These are phyloP conservation scores for Dinocampus coccinellae DNA, from an alignment of 2,888 invertebrate genomes.

Conservation along the genomic window DNA sequence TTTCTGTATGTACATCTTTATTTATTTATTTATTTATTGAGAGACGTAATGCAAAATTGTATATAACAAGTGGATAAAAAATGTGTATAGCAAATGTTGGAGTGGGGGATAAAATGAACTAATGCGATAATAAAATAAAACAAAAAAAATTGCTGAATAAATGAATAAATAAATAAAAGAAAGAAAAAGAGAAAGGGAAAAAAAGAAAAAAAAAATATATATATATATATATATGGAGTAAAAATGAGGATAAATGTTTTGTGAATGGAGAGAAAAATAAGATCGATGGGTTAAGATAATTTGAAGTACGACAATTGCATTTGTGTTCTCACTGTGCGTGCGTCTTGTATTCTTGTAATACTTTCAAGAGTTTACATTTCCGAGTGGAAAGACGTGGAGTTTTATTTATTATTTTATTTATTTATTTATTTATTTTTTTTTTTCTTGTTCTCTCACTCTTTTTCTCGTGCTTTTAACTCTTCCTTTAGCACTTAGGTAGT, in stretches of 20 bases:
- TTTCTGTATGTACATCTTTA: not conserved
- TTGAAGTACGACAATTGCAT: constrained; percentile 25
- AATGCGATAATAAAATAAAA: too few relatives aligned
- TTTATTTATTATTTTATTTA: not conserved
- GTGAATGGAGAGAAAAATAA: constrained; percentile 13
- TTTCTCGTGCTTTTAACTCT: constrained; percentile 21
- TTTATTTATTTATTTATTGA: not conserved
- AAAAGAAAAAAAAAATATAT: not conserved
- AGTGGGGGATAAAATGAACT: constrained; percentile 31
- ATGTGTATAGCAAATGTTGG: constrained; percentile 17
- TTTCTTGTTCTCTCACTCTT: not conserved
- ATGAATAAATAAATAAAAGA: constrained; percentile 24
- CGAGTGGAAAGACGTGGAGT: constrained; percentile 13
- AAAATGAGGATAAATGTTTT: too few relatives aligned
- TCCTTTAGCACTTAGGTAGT: constrained; percentile 30
- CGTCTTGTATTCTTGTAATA: not conserved
- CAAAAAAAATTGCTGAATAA: constrained; percentile 9
- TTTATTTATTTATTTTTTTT: constrained; percentile 21
- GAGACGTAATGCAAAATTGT: constrained; percentile 6
- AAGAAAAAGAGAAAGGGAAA: not conserved
- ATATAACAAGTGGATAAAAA: constrained; percentile 5
- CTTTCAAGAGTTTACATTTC: constrained; percentile 22
- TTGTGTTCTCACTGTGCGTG: not conserved
- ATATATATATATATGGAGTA: too few relatives aligned
- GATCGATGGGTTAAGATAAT: constrained; percentile 33